These are phyloP conservation scores for Triplophysa tibetana DNA, from an alignment of 2,113 vertebrate genomes.

Conservation along the genomic window DNA sequence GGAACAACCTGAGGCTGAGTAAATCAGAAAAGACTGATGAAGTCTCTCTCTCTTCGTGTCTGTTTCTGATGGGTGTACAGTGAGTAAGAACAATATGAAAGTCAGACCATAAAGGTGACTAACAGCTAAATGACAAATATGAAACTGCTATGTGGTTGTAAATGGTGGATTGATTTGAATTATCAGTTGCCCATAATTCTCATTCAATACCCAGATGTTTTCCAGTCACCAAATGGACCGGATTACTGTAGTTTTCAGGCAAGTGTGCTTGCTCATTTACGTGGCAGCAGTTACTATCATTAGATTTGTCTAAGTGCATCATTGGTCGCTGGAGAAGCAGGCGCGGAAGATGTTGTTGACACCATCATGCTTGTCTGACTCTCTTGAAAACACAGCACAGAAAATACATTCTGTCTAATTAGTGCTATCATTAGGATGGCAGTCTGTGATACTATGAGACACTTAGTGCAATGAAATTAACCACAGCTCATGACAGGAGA, in stretches of 20 bases:
- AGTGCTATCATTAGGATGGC: constrained; percentile 59
- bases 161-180: constrained; percentile 30
- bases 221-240: neutral
- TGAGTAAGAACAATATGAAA: constrained; percentile 39
- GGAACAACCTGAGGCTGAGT: no score
- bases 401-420: constrained; percentile 66
- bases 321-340: constrained; percentile 33
- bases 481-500: constrained; percentile 35
- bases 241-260: constrained; percentile 26
- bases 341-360: constrained; percentile 35
- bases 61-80: constrained; percentile 40
- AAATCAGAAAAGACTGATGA: neutral
- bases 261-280: constrained; percentile 47
- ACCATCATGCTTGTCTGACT: constrained; percentile 67
- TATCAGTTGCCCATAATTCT: constrained; percentile 17
- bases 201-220: neutral
- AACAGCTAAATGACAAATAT: constrained; percentile 17
- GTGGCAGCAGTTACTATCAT: constrained; percentile 41
- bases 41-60: neutral
- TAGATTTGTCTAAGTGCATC: constrained; percentile 49
- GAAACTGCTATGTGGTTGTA: constrained; percentile 20
- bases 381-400: constrained; percentile 45
- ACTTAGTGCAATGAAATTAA: constrained; percentile 27
- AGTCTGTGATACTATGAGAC: constrained; percentile 42
- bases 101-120: constrained; percentile 38